These are phyloP conservation scores for Tachina grossa DNA, from an alignment of 2,888 invertebrate genomes.

Conservation along the genomic window DNA sequence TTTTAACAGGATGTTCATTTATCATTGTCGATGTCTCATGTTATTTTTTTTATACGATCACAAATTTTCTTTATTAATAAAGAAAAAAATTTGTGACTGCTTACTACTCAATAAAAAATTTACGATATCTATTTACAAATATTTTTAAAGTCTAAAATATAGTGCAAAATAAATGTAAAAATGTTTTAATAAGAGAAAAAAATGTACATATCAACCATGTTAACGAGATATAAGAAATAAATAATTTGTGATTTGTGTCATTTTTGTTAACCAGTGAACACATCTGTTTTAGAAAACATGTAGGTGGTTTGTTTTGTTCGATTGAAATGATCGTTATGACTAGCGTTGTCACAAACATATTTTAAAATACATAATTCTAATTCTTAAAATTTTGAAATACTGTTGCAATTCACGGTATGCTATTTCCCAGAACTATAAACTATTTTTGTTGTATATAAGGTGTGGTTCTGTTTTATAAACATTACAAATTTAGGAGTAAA, in stretches of 20 bases:
- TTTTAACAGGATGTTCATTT: slow-evolving; percentile 53
- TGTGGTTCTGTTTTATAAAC: no score
- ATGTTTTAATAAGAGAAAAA: slow-evolving; percentile 2
- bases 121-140: slow-evolving; percentile 47
- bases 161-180: slow-evolving; percentile 35
- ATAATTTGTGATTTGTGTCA: slow-evolving; percentile 1
- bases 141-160: slow-evolving; percentile 23
- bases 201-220: slow-evolving; percentile 30
- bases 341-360: no score
- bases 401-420: no score
- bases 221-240: slow-evolving; percentile 27
- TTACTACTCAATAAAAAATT: slow-evolving; percentile 22
- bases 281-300: not conserved
- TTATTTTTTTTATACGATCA: not conserved
- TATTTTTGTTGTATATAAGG: no score
- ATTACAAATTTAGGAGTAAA: no score
- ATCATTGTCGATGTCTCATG: slow-evolving; percentile 45
- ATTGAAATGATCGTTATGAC: no score
- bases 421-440: no score
- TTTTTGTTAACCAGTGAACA: slow-evolving; percentile 2
- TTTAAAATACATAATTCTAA: no score
- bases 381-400: no score
- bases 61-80: slow-evolving; percentile 5
- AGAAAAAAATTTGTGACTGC: not conserved
- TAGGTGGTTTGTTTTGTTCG: slow-evolving; percentile 22